Evolutionary conservation across 2,888 invertebrate species (phyloP).

Genomic region (Clunio marinus): DNA sequence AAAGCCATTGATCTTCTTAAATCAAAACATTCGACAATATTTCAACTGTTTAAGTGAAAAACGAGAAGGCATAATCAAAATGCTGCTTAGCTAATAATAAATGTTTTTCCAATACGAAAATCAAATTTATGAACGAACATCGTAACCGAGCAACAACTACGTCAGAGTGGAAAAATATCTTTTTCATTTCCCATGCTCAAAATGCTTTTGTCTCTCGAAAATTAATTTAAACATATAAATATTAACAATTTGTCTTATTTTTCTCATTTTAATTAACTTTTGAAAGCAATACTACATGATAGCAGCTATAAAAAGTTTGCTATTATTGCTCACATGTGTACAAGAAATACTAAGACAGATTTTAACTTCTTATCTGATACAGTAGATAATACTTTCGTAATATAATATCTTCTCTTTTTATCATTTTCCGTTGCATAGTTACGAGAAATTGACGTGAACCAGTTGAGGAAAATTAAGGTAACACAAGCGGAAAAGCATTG

Average conservation of each 20-base stretch:
- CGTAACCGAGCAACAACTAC: conserved; percentile 23
- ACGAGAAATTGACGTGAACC: background rate
- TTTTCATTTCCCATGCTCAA: background rate
- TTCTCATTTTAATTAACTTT: too few species aligned
- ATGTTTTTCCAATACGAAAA: conserved; percentile 10
- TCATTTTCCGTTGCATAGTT: background rate
- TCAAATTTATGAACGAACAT: background rate
- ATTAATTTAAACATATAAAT: background rate
- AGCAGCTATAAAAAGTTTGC: background rate
- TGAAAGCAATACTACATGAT: too few species aligned
- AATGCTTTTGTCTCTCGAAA: background rate
- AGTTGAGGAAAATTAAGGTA: background rate
- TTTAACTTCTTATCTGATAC: too few species aligned
- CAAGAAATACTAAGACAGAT: too few species aligned
- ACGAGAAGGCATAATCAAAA: background rate
- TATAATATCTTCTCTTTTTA: too few species aligned
- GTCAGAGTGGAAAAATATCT: conserved; percentile 11
- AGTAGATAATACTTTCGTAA: too few species aligned
- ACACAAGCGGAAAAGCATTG: background rate
- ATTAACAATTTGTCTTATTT: background rate
- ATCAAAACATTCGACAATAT: too few species aligned
- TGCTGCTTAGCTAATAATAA: background rate
- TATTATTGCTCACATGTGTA: background rate
- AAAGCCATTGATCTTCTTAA: too few species aligned
- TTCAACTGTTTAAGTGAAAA: conserved; percentile 4